These are phyloP conservation scores for Caenorhabditis inopinata DNA, from an alignment of 1,140 invertebrate species.

Conservation along the genomic window DNA sequence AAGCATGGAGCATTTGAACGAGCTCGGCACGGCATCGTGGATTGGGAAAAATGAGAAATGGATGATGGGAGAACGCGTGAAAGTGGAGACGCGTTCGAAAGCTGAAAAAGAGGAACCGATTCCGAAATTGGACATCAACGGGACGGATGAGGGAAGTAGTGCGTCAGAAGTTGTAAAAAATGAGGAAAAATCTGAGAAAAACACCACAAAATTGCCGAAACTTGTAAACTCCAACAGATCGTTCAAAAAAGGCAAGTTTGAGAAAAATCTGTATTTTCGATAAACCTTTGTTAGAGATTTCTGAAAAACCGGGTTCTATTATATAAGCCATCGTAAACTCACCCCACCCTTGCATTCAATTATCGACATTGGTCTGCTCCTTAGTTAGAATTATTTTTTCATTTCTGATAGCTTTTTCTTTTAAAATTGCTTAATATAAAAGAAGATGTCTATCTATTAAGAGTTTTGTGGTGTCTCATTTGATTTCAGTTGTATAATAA, in stretches of 20 bases:
- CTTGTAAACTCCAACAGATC: not conserved
- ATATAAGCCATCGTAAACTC: too few relatives aligned
- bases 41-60: slow-evolving; percentile 7
- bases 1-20: slow-evolving; percentile 30
- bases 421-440: too few relatives aligned
- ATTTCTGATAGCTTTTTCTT: too few relatives aligned
- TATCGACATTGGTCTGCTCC: too few relatives aligned
- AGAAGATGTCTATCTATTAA: too few relatives aligned
- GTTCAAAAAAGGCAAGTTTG: not conserved
- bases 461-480: too few relatives aligned
- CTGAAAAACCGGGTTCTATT: too few relatives aligned
- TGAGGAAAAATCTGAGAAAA: not conserved
- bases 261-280: too few relatives aligned
- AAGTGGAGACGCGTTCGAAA: not conserved
- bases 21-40: not conserved
- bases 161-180: not conserved
- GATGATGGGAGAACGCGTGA: slow-evolving; percentile 12
- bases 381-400: too few relatives aligned
- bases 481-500: too few relatives aligned
- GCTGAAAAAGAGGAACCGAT: not conserved
- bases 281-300: too few relatives aligned
- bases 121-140: not conserved
- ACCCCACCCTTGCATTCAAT: too few relatives aligned
- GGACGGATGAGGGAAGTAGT: not conserved
- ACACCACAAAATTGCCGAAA: not conserved